Evolutionary conservation across 2,888 invertebrate species (phyloP).

Genomic region (Sepioteuthis lessoniana): DNA sequence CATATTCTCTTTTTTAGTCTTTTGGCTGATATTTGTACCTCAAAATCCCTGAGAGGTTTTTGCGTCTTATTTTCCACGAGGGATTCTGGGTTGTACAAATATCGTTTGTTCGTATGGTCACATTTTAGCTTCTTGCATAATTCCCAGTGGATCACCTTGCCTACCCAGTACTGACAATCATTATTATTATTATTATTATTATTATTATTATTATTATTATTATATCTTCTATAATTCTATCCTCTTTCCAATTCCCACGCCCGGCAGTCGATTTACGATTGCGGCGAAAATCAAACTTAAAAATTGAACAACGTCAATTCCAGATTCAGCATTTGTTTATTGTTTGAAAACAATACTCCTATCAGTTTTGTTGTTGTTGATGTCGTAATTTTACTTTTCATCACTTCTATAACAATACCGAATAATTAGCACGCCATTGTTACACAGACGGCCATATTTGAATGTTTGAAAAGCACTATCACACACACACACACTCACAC

Average conservation of each 20-base stretch:
- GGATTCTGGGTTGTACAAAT: too few relatives aligned
- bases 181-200: too few relatives aligned
- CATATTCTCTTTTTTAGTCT: too few relatives aligned
- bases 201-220: too few relatives aligned
- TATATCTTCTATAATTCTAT: not conserved
- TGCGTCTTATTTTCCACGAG: too few relatives aligned
- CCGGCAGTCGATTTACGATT: not conserved
- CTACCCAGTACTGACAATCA: too few relatives aligned
- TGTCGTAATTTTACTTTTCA: not conserved
- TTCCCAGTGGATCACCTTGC: too few relatives aligned
- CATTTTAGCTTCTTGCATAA: too few relatives aligned
- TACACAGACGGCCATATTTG: not conserved
- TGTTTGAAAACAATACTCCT: not conserved
- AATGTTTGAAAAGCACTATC: not conserved
- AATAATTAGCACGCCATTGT: conserved; percentile 13
- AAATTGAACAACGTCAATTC: not conserved
- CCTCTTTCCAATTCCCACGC: not conserved
- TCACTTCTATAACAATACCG: not conserved
- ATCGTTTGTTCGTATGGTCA: too few relatives aligned
- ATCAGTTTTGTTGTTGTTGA: not conserved
- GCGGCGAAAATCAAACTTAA: not conserved
- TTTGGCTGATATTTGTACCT: too few relatives aligned
- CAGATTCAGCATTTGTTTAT: conserved; percentile 17
- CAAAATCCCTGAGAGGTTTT: too few relatives aligned
- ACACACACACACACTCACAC: not conserved